Evolutionary conservation across 2,888 invertebrate genomes (phyloP), one percentile per base, ranked within the genome.

Genomic region (Drosophila flavopinicola): DNA sequence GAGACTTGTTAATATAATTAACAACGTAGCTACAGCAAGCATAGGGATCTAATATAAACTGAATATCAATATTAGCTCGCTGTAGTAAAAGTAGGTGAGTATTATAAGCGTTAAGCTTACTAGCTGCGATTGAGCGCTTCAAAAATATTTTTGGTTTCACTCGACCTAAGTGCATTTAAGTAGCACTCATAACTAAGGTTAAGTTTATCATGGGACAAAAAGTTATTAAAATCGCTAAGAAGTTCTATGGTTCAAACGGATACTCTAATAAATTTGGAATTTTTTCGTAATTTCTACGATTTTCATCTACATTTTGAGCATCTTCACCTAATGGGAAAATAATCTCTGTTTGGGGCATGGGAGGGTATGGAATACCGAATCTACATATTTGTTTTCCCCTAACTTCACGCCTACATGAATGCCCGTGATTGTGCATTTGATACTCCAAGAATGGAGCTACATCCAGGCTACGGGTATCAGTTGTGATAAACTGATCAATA

Each of bases 261-360:
- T 20, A 20, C 20, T 20, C 20, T 20, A 20, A 20, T 20, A 20
- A 3, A 20, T 4, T 20, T 20, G 2, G 20, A 20, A 20, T 20
- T 20, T 20, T 20, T 20, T 20, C 20, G 4, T 3, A 20, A 20
- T 20, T 20, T 20, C 20, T 20, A 2, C 20, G 20, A 20, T 20
- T 2, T 4, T 20, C 6, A 4, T 6, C 7, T 0, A 38, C 1
- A n/a, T 38, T 38, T 38, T 10, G 24, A 20, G 7, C 5, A 23
- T 38, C 10, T n/a, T 45, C 13, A 10, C 15, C 13, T 20, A 25
- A 23, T 3, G 45, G 33, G 17, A 20, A 20, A 20, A 20, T 4
- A 41, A 52, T 41, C 33, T 52, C 37, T 32, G 39, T 52, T 41
- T 32, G 15, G 3, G 15, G 24, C 33, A 41, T 41, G 7, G 13